Base-by-base conservation (phyloP, 23 tunicate genomes). In the Trididemnum clinides region DNA sequence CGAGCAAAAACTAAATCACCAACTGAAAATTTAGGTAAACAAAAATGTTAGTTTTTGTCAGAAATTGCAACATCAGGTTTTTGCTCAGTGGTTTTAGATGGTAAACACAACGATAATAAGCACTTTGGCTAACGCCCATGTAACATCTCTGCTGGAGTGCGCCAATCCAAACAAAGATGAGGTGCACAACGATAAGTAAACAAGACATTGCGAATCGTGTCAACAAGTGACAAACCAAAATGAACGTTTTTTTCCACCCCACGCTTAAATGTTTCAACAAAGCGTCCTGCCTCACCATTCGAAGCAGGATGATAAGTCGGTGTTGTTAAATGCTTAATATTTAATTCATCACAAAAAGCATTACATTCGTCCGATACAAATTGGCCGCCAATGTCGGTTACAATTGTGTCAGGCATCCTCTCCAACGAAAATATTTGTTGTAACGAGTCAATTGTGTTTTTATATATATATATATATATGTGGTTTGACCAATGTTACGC, bases 1-100 rank as follows among this genome's bases (percentile, higher is more conserved):
- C 57, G 80, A 6, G 57, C 80, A 74, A 38, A 74, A 2, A 74
- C 57, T 26, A 37, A 38, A 74, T 25, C 57, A 18, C 80, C 80
- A n/a, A 74, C 29, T 21, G 57, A n/a, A 44, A 35, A 74, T 44
- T n/a, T 74, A 38, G 57, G 80, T 21, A 25, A n/a, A 25, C 28
- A 22, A 10, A 37, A 70, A n/a, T n/a, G n/a, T 5, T n/a, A 5
- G 5, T 5, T 18, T 19, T 44, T 37, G 36, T 39, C 22, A 74
- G 20, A 6, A 31, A 31, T 5, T 66, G 7, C 37, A n/a, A 5
- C 75, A 15, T 66, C 31, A 32, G 75, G 31, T 31, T 23, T 66
- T 35, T 31, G 23, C 10, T 28, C 15, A 37, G n/a, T n/a, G n/a
- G n/a, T n/a, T n/a, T n/a, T 27, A 38, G 28, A 39, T 35, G 80